Evolutionary conservation across 1,140 invertebrate genomes (phyloP).

Genomic region (Rhopalosiphum padi): DNA sequence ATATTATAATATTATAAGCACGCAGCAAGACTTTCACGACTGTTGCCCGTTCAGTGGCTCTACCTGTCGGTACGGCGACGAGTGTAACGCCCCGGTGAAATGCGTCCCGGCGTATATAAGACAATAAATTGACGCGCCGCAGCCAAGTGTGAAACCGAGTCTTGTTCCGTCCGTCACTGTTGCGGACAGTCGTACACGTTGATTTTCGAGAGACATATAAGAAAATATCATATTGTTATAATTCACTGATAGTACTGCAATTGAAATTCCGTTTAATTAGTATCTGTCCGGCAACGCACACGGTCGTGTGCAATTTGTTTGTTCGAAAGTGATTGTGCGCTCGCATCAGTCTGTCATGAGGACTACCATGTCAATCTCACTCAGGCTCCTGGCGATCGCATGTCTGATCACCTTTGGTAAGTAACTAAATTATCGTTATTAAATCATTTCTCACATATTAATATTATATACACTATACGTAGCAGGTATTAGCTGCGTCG

Average conservation of each 20-base stretch:
- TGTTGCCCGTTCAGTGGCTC: constrained; percentile 27
- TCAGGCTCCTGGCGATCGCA: constrained; percentile 30
- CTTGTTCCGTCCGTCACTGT: constrained; percentile 39
- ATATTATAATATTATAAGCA: neutral
- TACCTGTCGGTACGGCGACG: constrained; percentile 24
- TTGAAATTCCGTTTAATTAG: neutral
- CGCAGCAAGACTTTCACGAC: constrained; percentile 43
- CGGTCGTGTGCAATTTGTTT: neutral
- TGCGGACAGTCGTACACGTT: neutral
- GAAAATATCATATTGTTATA: neutral
- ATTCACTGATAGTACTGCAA: neutral
- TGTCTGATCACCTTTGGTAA: constrained; percentile 29
- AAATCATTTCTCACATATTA: neutral
- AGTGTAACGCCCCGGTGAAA: constrained; percentile 39
- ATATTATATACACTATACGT: too few species aligned
- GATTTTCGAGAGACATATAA: neutral
- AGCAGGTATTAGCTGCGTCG: too few species aligned
- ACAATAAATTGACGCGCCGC: constrained; percentile 44
- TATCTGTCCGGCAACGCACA: neutral
- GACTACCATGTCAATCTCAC: neutral
- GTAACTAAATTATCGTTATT: neutral
- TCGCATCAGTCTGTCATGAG: constrained; percentile 44
- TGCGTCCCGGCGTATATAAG: constrained; percentile 51
- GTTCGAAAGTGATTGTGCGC: neutral
- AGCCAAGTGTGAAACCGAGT: constrained; percentile 24